These are phyloP conservation scores for Catocala nupta DNA, from an alignment of 2,888 invertebrate species.

Conservation along the genomic window DNA sequence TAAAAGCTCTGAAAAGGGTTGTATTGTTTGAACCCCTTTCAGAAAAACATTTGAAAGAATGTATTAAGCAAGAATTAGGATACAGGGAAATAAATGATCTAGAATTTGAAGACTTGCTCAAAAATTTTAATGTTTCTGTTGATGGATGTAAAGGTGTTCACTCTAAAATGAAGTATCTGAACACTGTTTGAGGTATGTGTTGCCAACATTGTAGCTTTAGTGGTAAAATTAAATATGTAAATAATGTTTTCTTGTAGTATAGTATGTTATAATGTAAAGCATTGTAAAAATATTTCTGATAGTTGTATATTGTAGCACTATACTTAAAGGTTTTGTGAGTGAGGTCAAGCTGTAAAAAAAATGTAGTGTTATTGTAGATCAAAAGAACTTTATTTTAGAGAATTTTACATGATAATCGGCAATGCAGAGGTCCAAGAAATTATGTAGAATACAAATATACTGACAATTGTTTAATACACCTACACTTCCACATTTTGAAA, in stretches of 20 bases:
- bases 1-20: conserved; percentile 62
- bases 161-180: conserved; percentile 75
- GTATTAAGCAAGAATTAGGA: conserved; percentile 71
- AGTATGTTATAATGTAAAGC: neutral
- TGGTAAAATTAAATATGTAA: conserved; percentile 19
- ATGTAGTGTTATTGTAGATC: conserved; percentile 71
- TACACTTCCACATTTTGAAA: conserved; percentile 81
- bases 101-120: conserved; percentile 62
- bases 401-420: conserved; percentile 87
- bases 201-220: conserved; percentile 21
- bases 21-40: conserved; percentile 71
- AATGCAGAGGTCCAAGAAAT: conserved; percentile 86
- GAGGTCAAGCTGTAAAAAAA: conserved; percentile 17
- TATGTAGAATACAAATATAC: conserved; percentile 83
- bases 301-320: neutral
- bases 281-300: too few species aligned
- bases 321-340: conserved; percentile 1
- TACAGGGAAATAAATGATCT: conserved; percentile 45
- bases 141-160: conserved; percentile 84
- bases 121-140: conserved; percentile 73
- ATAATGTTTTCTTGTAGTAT: neutral
- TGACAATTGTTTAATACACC: conserved; percentile 81
- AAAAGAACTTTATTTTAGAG: conserved; percentile 88
- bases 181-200: conserved; percentile 57
- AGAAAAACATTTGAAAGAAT: conserved; percentile 66